These are phyloP conservation scores for Chroicocephalus ridibundus DNA, from an alignment of 2,113 vertebrate species.

Conservation along the genomic window DNA sequence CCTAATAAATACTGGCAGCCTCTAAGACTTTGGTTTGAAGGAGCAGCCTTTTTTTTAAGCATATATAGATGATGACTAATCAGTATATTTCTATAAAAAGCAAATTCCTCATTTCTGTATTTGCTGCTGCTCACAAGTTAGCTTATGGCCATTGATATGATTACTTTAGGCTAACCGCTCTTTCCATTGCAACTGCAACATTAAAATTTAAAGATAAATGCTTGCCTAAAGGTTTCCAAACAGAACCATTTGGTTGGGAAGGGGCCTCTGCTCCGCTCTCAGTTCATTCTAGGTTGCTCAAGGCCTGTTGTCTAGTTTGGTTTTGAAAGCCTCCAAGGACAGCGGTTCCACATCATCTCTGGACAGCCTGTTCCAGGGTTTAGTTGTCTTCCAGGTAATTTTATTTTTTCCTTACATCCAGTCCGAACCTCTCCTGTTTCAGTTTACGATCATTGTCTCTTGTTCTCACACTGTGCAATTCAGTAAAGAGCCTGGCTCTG, in stretches of 20 bases:
- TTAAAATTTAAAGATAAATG: neutral
- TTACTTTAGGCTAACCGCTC: neutral
- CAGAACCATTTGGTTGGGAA: neutral
- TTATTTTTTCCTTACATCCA: neutral
- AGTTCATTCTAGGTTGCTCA: neutral
- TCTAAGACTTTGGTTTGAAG: neutral
- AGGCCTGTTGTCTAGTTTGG: neutral
- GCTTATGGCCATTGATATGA: neutral
- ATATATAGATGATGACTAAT: neutral
- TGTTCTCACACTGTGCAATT: neutral
- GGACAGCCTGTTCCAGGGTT: neutral
- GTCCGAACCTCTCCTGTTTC: neutral
- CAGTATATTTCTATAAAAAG: neutral
- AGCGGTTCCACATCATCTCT: neutral
- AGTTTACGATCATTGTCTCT: neutral
- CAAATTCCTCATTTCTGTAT: neutral
- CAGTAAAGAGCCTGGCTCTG: neutral
- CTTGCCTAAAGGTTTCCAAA: neutral
- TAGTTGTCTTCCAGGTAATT: neutral
- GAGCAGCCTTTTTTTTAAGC: neutral
- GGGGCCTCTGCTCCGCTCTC: neutral
- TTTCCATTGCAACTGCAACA: neutral
- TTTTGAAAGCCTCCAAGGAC: neutral
- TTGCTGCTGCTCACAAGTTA: neutral
- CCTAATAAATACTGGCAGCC: neutral